A percentile compares a stretch with the other conserved stretches of the same genome.
Evolutionary conservation across 35 echinoderm and acorn worm species (phyloP).

Genomic region (Chiridota heheva): DNA sequence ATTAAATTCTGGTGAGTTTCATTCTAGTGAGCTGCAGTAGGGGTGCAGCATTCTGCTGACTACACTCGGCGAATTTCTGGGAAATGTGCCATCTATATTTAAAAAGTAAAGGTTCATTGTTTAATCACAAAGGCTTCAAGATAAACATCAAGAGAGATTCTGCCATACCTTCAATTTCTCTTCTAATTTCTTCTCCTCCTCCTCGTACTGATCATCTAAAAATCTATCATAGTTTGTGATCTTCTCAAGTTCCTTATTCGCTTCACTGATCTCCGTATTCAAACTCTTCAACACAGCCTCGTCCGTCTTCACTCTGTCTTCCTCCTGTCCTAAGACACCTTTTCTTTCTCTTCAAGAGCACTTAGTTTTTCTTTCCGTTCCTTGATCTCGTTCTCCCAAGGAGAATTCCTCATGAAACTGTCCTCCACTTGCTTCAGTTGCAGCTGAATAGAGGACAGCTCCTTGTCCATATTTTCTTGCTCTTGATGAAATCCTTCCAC

Average conservation of each 20-base stretch:
- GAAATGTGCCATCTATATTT: too few species aligned
- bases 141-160: too few species aligned
- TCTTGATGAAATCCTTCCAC: slow-evolving; percentile 49
- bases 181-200: slow-evolving; percentile 61
- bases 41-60: too few species aligned
- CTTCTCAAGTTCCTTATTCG: slow-evolving; percentile 56
- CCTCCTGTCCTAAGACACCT: neutral
- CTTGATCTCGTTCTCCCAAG: neutral
- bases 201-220: slow-evolving; percentile 62
- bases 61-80: too few species aligned
- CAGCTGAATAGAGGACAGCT: slow-evolving; percentile 24
- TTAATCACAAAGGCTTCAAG: too few species aligned
- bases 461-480: slow-evolving; percentile 18
- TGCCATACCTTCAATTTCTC: slow-evolving; percentile 56
- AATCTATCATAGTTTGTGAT: slow-evolving; percentile 68
- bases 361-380: neutral
- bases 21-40: too few species aligned
- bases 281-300: neutral
- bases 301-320: neutral
- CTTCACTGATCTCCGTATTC: slow-evolving; percentile 24
- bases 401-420: neutral
- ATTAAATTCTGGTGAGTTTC: too few species aligned
- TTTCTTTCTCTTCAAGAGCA: neutral
- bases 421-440: slow-evolving; percentile 21
- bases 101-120: too few species aligned